Evolutionary conservation across 2,888 invertebrate genomes (phyloP), one percentile per base, ranked within the genome.

Genomic region (Meliscaeva auricollis): DNA sequence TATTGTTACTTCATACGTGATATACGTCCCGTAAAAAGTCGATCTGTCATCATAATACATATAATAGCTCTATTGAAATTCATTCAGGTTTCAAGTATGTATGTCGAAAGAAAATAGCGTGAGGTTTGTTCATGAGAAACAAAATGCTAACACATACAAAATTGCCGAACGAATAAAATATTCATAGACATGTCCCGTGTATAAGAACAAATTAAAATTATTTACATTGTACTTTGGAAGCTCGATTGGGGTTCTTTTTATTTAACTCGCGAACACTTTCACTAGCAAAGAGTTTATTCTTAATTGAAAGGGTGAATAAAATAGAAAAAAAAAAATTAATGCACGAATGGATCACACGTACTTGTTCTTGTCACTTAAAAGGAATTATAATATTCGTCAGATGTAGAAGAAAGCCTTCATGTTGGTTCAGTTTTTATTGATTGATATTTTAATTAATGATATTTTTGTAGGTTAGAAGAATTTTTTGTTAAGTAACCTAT

Each of bases 171-270:
- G 41, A 17, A 48, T 64, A 38, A 64, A 54, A 64, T 78, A 78
- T 78, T 72, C 70, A 70, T 69, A 72, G 81, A 50, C 77, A 66
- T 58, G 66, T 66, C 77, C 60, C 68, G 56, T 66, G 66, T 76
- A 56, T 17, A 66, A 52, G 58, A 60, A 44, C 44, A 60, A 82
- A 72, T 82, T 66, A 68, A 77, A 76, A 76, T 75, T 50, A 62
- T 70, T 76, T 52, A 48, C 26, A 69, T 62, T 32, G 26, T 58
- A 48, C 50, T 50, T 41, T 58, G 44, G 44, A 32, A n/a, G 32
- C 64, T 48, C 17, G 20, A 52, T 32, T 52, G 35, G 44, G 22
- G 38, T 54, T 26, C 48, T 41, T 46, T 35, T 56, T 17, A 5
- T 35, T 56, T 8, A 54, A 17, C 13, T 20, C 5, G 5, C 13